Evolutionary conservation across 1,140 invertebrate genomes (phyloP), one percentile per base, ranked within the genome.

Genomic region (Gonioctena quinquepunctata): DNA sequence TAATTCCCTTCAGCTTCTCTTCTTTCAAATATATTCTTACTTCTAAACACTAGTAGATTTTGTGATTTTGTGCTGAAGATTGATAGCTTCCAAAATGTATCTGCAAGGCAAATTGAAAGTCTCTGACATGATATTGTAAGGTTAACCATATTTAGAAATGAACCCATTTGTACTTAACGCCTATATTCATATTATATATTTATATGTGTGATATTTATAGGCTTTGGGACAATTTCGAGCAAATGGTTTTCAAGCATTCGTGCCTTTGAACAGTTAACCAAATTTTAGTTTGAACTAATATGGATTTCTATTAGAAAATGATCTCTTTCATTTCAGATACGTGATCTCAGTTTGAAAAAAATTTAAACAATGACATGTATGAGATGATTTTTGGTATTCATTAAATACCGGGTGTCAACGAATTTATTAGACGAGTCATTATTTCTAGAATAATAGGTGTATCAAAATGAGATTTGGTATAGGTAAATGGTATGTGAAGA

Each of bases 221-320:
- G 64, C 75, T 71, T 68, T 68, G 71, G 73, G 77, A 71, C 75
- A 74, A 66, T 68, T 65, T 68, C 50, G 54, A 57, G 62, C 26
- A 66, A 72, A 64, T 68, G 11, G 23, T 62, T 76, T 66, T 71
- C 61, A 73, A 70, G 42, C 62, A 42, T 74, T 33, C 68, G 75
- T 77, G 76, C 72, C 73, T 78, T 77, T 66, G 22, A 16, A 52
- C 57, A 60, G 16, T 33, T 8, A 70, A 57, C 21, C 18, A 62
- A 5, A 67, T 6, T 56, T 68, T 68, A 68, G 48, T 8, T 67
- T 67, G n/a, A n/a, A n/a, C n/a, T n/a, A n/a, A n/a, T 71, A 68
- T 59, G 13, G 23, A 60, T 69, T 25, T 49, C 11, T 49, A 63
- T 28, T 49, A n/a, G 48, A 0, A 68, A 42, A 69, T 63, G n/a